These are phyloP conservation scores for Etheostoma spectabile DNA, from an alignment of 2,113 vertebrate species.

Conservation along the genomic window DNA sequence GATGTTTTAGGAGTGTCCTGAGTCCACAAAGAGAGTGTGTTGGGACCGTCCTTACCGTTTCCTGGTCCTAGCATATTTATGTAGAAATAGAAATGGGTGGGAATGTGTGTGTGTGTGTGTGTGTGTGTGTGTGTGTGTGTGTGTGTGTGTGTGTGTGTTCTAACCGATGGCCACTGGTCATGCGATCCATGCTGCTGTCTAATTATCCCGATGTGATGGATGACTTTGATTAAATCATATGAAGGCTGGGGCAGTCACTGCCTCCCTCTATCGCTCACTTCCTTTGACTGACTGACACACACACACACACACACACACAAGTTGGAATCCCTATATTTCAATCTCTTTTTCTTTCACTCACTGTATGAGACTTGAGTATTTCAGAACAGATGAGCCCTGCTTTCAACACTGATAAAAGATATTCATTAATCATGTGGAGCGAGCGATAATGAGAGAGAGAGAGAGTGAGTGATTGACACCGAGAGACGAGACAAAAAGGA, in stretches of 20 bases:
- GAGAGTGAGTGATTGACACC: constrained; percentile 4
- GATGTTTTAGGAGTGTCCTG: constrained; percentile 4
- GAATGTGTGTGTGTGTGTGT: constrained; percentile 4
- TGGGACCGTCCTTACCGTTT: background rate
- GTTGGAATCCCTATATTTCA: constrained; percentile 27
- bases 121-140: background rate
- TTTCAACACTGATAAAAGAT: constrained; percentile 76
- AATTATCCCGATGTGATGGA: constrained; percentile 81
- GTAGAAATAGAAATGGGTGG: background rate
- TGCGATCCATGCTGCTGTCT: constrained; percentile 74
- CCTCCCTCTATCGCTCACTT: constrained; percentile 19
- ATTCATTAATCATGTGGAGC: constrained; percentile 68
- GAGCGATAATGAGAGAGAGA: background rate
- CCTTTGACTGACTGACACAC: constrained; percentile 3
- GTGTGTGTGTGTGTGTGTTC: constrained; percentile 29
- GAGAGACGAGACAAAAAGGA: constrained; percentile 18
- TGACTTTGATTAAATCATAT: constrained; percentile 78
- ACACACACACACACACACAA: constrained; percentile 27
- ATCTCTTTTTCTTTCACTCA: constrained; percentile 34
- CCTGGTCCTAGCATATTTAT: constrained; percentile 12
- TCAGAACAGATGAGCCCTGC: constrained; percentile 71
- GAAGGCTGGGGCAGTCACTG: constrained; percentile 57
- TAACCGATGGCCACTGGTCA: constrained; percentile 59
- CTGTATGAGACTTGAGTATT: constrained; percentile 57
- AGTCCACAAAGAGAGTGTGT: background rate